Conservation (phyloP, 2,797 vertebrate species). For the Pachyuromys duprasi region DNA sequence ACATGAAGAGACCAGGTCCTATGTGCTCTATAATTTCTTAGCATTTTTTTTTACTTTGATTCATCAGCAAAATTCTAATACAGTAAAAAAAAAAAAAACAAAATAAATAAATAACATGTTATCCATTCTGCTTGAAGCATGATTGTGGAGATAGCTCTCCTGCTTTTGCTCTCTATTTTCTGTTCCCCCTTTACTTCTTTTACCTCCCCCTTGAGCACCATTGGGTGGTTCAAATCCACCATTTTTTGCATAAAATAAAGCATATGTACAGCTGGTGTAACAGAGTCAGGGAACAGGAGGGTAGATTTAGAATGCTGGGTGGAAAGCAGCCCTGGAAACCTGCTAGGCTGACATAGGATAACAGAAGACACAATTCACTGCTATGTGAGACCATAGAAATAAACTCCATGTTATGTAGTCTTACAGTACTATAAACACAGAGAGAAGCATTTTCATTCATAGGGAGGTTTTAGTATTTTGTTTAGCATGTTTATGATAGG, state of each 20-base stretch:
- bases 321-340: neutral
- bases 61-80: neutral
- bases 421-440: neutral
- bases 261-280: too few relatives aligned
- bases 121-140: neutral
- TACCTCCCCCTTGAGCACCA: neutral
- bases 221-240: neutral
- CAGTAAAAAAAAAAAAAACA: neutral
- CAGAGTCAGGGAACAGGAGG: neutral
- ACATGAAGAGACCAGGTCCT: neutral
- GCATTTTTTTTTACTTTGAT: neutral
- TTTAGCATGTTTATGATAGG: neutral
- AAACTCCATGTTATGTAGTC: neutral
- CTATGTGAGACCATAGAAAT: neutral
- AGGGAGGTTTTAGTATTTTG: constrained; percentile 7
- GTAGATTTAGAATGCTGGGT: neutral
- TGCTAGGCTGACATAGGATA: neutral
- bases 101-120: neutral
- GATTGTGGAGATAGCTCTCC: neutral
- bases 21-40: neutral
- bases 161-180: too few relatives aligned
- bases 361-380: neutral
- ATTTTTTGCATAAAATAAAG: neutral
- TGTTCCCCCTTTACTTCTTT: neutral
- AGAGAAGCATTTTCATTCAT: constrained; percentile 28